These are phyloP conservation scores for Serranus cabrilla DNA, from an alignment of 2,797 vertebrate species.

Conservation along the genomic window DNA sequence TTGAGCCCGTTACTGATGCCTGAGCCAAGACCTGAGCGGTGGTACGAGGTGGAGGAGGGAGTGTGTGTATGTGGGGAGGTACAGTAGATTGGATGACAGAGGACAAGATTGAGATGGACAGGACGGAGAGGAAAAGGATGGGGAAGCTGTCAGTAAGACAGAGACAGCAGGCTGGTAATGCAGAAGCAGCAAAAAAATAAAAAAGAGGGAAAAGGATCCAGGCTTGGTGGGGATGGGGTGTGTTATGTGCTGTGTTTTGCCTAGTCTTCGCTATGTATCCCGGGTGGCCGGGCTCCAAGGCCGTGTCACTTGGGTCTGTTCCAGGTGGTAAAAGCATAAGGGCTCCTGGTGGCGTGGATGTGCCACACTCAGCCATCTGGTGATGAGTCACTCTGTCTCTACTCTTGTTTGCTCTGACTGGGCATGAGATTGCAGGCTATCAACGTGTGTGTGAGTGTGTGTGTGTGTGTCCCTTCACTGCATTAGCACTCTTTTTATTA, in stretches of 20 bases:
- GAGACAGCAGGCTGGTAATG: constrained; percentile 18
- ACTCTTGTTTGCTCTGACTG: constrained; percentile 69
- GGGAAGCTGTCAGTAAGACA: constrained; percentile 26
- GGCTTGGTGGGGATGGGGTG: constrained; percentile 2
- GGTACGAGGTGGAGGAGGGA: constrained; percentile 16
- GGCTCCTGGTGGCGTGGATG: constrained; percentile 78
- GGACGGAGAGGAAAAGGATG: constrained; percentile 27
- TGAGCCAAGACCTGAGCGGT: constrained; percentile 41
- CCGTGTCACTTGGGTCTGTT: constrained; percentile 59
- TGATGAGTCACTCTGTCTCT: constrained; percentile 79
- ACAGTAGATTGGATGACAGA: constrained; percentile 33
- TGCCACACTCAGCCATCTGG: constrained; percentile 80
- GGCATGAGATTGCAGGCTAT: constrained; percentile 51
- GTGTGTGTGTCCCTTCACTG: constrained; percentile 26
- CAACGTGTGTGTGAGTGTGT: constrained; percentile 13
- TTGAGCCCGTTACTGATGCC: constrained; percentile 58
- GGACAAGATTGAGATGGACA: constrained; percentile 33
- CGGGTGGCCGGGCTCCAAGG: constrained; percentile 56
- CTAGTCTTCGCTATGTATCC: constrained; percentile 31
- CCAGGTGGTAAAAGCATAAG: constrained; percentile 83
- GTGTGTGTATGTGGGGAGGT: constrained; percentile 1
- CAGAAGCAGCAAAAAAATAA: constrained; percentile 6
- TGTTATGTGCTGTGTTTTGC: constrained; percentile 15
- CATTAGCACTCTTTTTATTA: constrained; percentile 58
- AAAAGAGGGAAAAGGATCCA: not conserved